Evolutionary conservation across 2,797 vertebrate genomes (phyloP).

Genomic region (Propithecus deckenii): DNA sequence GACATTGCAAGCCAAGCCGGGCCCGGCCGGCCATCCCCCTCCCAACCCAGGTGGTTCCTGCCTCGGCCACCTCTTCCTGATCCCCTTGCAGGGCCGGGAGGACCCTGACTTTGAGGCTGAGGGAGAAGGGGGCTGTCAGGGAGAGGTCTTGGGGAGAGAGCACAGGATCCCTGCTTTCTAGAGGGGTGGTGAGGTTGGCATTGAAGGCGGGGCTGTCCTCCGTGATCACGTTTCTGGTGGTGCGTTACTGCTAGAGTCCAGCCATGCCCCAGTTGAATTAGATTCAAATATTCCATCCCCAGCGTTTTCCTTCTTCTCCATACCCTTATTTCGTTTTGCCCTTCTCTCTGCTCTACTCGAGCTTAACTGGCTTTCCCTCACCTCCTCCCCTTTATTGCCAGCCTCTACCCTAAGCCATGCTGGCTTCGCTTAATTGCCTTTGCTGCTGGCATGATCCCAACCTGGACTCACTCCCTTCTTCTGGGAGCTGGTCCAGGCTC

Average conservation of each 20-base stretch:
- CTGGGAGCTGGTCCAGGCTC: neutral
- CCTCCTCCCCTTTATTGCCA: neutral
- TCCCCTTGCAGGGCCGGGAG: neutral
- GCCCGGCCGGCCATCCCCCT: neutral
- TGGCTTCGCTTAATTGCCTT: conserved; percentile 55
- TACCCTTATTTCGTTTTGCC: neutral
- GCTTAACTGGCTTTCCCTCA: neutral
- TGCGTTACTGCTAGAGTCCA: neutral
- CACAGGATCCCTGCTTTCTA: neutral
- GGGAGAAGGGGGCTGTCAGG: neutral
- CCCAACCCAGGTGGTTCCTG: neutral
- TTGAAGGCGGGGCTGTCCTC: neutral
- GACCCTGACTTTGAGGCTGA: neutral
- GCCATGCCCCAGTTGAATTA: neutral
- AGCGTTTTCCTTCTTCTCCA: neutral
- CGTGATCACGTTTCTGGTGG: neutral
- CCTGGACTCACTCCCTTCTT: neutral
- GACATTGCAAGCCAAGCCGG: neutral
- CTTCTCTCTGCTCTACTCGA: neutral
- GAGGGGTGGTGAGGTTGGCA: neutral
- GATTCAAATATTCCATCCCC: neutral
- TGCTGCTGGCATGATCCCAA: neutral
- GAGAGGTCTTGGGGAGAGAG: neutral
- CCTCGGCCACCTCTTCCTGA: neutral
- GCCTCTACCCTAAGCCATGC: conserved; percentile 12